phyloP scores from a whole-genome alignment of 2,797 vertebrate species.

The Sternarchorhynchus goeldii region DNA sequence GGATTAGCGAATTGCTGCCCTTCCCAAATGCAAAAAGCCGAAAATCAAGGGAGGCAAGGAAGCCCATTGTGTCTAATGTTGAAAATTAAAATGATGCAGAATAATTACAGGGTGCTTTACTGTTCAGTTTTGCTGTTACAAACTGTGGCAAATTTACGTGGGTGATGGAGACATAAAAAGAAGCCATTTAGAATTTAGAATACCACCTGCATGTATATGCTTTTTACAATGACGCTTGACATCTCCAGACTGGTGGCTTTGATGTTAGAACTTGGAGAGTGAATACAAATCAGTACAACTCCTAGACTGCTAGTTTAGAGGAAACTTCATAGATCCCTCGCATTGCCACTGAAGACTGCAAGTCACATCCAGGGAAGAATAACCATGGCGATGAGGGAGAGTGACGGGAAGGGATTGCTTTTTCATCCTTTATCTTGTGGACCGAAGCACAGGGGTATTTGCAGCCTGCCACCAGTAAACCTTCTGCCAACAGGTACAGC shows the following conservation, averaged over 20 bases:
- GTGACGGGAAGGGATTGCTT: conserved; percentile 15
- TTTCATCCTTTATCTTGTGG: conserved; percentile 3
- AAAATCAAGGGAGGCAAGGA: conserved; percentile 5
- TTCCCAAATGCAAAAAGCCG: conserved; percentile 2
- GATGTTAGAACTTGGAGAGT: background rate
- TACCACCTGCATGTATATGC: background rate
- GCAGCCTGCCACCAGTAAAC: conserved; percentile 15
- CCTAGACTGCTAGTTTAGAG: no score
- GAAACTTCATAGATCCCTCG: no score
- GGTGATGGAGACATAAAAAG: background rate
- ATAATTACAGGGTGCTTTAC: no score
- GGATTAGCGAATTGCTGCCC: conserved; percentile 34
- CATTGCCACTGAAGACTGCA: no score
- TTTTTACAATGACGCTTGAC: background rate
- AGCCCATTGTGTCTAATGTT: background rate
- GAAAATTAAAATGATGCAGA: no score
- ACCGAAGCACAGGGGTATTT: conserved; percentile 22
- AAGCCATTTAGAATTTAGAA: background rate
- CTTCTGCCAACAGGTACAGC: conserved; percentile 10
- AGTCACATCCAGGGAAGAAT: background rate
- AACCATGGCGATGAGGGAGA: conserved; percentile 47
- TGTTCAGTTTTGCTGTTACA: no score
- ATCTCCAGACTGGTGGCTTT: background rate
- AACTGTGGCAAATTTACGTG: no score
- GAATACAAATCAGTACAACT: background rate